phyloP scores from a whole-genome alignment of 2,888 invertebrate genomes.

The Hydrotaea diabolus region DNA sequence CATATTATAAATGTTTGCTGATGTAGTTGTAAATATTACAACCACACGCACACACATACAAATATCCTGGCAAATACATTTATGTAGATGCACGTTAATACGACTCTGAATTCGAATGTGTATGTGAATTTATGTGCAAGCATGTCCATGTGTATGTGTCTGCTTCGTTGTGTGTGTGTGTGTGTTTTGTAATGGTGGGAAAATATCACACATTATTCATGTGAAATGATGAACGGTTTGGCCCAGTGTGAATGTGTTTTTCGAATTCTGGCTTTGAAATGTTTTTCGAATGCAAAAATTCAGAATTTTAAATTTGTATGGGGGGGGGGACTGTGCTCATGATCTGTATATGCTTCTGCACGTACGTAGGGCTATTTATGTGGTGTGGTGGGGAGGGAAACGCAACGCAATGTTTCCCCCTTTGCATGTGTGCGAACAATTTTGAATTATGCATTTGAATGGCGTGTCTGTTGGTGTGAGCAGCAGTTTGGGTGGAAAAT shows the following conservation, averaged over 20 bases:
- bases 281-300: constrained; percentile 32
- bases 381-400: background rate
- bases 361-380: background rate
- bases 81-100: too few relatives aligned
- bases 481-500: constrained; percentile 15
- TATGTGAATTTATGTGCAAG: background rate
- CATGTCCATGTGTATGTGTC: background rate
- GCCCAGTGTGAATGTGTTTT: constrained; percentile 16
- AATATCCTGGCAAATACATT: background rate
- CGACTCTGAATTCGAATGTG: background rate
- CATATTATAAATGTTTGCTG: constrained; percentile 11
- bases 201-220: constrained; percentile 19
- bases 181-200: background rate
- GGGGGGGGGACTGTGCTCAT: background rate
- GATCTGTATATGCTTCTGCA: background rate
- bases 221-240: constrained; percentile 20
- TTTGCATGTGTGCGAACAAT: background rate
- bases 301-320: background rate
- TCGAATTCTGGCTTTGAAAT: background rate
- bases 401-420: background rate
- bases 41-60: background rate
- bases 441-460: constrained; percentile 20
- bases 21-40: background rate
- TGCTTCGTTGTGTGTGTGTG: background rate
- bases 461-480: background rate